These are phyloP conservation scores for Pitta sordida DNA, from an alignment of 2,113 vertebrate species.

Conservation along the genomic window DNA sequence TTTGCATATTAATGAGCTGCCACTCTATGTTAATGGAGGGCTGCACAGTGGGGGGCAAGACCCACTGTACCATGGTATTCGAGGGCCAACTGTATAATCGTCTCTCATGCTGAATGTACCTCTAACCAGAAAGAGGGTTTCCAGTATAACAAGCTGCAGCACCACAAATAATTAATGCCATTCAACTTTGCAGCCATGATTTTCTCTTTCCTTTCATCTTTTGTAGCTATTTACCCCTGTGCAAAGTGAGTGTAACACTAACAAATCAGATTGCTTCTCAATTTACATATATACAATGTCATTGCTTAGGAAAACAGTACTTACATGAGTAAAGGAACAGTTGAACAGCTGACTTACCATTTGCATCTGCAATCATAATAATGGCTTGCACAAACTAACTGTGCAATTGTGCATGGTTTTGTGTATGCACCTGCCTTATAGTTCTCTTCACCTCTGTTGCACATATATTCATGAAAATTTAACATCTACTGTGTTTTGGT, in stretches of 20 bases:
- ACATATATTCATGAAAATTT: not conserved
- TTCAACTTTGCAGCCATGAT: constrained; percentile 20
- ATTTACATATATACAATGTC: constrained; percentile 51
- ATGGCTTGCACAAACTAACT: constrained; percentile 17
- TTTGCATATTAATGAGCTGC: too few relatives aligned
- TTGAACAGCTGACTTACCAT: constrained; percentile 57
- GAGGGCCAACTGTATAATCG: not conserved
- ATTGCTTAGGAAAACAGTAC: constrained; percentile 50
- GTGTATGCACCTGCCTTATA: constrained; percentile 10
- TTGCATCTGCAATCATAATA: constrained; percentile 49
- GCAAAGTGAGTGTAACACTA: constrained; percentile 19
- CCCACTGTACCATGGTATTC: too few relatives aligned
- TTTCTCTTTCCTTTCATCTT: constrained; percentile 46
- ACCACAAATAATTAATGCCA: constrained; percentile 43
- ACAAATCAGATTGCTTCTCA: constrained; percentile 46
- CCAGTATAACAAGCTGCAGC: not conserved
- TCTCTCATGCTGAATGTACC: not conserved
- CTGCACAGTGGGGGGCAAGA: too few relatives aligned
- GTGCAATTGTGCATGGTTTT: constrained; percentile 19
- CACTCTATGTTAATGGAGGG: too few relatives aligned
- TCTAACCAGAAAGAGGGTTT: constrained; percentile 24
- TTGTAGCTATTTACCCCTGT: constrained; percentile 36
- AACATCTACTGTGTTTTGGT: not conserved
- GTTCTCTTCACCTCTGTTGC: not conserved
- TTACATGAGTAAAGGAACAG: constrained; percentile 55